Conservation (phyloP, 2,888 invertebrate species). For the Anoplius nigerrimus region DNA sequence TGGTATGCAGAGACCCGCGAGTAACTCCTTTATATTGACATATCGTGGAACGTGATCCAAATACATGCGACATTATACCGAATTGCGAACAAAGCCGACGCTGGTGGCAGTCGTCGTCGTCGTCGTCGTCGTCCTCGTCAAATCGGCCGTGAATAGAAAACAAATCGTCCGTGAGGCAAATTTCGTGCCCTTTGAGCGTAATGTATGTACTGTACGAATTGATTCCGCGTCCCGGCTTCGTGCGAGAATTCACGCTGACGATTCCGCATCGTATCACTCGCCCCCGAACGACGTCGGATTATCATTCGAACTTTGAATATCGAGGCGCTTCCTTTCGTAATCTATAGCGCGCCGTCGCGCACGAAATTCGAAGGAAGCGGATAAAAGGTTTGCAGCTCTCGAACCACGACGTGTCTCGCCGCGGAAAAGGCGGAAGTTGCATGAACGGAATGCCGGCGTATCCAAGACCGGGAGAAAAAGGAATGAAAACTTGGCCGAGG, state of each 20-base stretch:
- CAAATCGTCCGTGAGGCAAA: conserved; percentile 69
- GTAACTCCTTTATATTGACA: conserved; percentile 75
- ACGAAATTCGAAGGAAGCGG: too few relatives aligned
- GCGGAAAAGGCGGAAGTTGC: too few relatives aligned
- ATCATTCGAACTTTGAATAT: too few relatives aligned
- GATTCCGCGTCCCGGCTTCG: conserved; percentile 39
- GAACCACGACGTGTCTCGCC: too few relatives aligned
- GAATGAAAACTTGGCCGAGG: conserved; percentile 15
- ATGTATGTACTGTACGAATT: conserved; percentile 36
- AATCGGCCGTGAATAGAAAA: conserved; percentile 71
- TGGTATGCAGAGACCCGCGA: conserved; percentile 71
- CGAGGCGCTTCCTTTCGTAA: too few relatives aligned
- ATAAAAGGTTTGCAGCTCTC: too few relatives aligned
- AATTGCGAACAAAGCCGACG: conserved; percentile 68
- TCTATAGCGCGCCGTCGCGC: too few relatives aligned
- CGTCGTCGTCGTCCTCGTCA: conserved; percentile 42
- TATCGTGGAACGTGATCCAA: conserved; percentile 75
- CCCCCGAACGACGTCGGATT: background rate
- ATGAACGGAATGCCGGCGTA: too few relatives aligned
- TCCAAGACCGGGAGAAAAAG: conserved; percentile 1
- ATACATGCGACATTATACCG: conserved; percentile 74
- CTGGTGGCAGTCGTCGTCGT: conserved; percentile 13
- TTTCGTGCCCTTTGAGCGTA: conserved; percentile 38
- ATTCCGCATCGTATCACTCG: background rate
- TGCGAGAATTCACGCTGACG: background rate